Evolutionary conservation across 2,113 vertebrate genomes (phyloP), one percentile per base, ranked within the genome.

Genomic region (Mus spicilegus): DNA sequence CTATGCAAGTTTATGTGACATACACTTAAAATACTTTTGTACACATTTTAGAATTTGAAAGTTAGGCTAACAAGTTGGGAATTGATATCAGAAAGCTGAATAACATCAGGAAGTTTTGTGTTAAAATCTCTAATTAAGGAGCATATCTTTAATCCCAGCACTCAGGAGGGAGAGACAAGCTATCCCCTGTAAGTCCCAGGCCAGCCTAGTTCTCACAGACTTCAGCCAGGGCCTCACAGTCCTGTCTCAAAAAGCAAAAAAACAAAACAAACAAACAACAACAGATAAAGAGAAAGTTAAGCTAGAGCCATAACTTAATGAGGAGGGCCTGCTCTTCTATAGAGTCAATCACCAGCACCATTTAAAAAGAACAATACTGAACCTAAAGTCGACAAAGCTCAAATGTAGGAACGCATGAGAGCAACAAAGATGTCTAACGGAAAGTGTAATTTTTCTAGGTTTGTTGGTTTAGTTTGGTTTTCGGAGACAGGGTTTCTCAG

Each of bases 21-120:
- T 33, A 84, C 42, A 70, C 61, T 61, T 67, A 51, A 70, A 96
- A 89, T 16, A 93, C 67, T 88, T 86, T 96, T 89, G 69, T 92
- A 89, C 24, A 92, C 85, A 92, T 82, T 93, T 89, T 80, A 19
- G 20, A 56, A 65, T 49, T 88, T 67, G 46, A 20, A 90, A 77
- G 61, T 72, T 89, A 54, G 19, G 24, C 5, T 81, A 65, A 72
- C 85, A 85, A 93, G 72, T 94, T 61, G 65, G n/a, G 46, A 63
- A 54, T 54, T 85, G 26, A 58, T 51, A 87, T 33, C 24, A 77
- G 7, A 16, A 80, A 94, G 10, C 14, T 81, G 24, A 14, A 61
- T 82, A 96, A 96, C 84, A 70, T 24, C 65, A 51, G 39, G 22
- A 46, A 30, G 7, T 28, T 33, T 33, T 67, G 84, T 36, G 42